Conservation (phyloP, 2,113 vertebrate species). For the Leiothrix lutea region DNA sequence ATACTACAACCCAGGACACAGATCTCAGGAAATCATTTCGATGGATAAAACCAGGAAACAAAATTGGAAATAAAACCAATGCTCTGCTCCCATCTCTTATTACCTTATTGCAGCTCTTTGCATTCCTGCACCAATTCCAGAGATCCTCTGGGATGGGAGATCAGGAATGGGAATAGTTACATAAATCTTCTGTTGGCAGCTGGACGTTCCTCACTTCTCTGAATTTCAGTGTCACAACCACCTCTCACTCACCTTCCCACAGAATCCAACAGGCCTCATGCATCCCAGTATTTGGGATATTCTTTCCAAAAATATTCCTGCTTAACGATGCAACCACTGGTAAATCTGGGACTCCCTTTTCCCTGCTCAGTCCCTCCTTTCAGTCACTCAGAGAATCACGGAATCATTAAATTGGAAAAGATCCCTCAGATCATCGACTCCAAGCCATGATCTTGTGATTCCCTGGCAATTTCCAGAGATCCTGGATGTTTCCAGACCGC, state of each 20-base stretch:
- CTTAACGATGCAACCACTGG: no score
- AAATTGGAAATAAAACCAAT: background rate
- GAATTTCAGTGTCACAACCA: background rate
- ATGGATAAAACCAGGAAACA: no score
- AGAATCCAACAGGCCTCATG: fast-evolving
- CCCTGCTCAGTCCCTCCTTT: background rate
- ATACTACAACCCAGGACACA: no score
- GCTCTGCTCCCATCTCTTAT: background rate
- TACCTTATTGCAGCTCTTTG: background rate
- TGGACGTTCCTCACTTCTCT: background rate
- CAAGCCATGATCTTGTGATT: background rate
- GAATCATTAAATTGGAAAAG: background rate
- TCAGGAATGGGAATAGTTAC: background rate
- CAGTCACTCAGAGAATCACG: background rate
- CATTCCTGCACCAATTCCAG: background rate
- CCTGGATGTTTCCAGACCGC: background rate
- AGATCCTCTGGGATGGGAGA: background rate
- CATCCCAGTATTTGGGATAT: background rate
- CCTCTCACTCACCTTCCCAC: background rate
- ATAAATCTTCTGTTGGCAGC: background rate
- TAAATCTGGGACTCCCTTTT: background rate
- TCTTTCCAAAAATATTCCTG: background rate
- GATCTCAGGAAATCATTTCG: background rate
- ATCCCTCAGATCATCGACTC: no score
- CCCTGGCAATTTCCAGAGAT: background rate